Evolutionary conservation across 1,140 invertebrate genomes (phyloP), one percentile per base, ranked within the genome.

Genomic region (Heliothis subflexa): DNA sequence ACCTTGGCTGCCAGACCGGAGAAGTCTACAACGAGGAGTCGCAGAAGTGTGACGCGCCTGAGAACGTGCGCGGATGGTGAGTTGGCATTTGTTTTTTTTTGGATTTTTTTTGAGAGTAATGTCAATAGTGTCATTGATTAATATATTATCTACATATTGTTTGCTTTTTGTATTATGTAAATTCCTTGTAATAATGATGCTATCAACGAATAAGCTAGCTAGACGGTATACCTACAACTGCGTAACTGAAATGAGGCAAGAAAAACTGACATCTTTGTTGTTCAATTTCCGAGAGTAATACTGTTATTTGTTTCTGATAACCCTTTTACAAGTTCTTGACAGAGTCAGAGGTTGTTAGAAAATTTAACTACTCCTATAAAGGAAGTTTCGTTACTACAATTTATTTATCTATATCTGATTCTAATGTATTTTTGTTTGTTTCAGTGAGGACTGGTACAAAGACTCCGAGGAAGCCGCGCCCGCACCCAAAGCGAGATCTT

Each of bases 21-120:
- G 97, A 98, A 83, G 98, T 98, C 14, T 98, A 98, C 95, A 98
- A 98, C 88, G 97, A 98, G 78, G 96, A 96, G 70, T 95, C 95
- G 7, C 97, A 98, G 89, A 96, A 96, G 86, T 98, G 98, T 89
- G 98, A 98, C 85, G 96, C 96, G 3, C 97, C 98, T 33, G 97
- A 98, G 91, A 98, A 98, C 87, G 98, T 98, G 66, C 95, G 96
- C 78, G 97, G 97, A 96, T 98, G 97, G 97, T 98, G 91, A 95
- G 96, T 95, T 74, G 55, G 4, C 70, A 50, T 73, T 45, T 3
- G 9, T 45, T 45, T 18, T 47, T 18, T 0, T 62, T 0, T n/a
- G 2, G 50, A n/a, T 5, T 52, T 52, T 0, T 33, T n/a, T 52
- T n/a, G 11, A 16, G 18, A 57, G 18, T n/a, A 11, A 25, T n/a